Base-by-base conservation (phyloP, 2,888 invertebrate genomes). In the Dryadula phaetusa region DNA sequence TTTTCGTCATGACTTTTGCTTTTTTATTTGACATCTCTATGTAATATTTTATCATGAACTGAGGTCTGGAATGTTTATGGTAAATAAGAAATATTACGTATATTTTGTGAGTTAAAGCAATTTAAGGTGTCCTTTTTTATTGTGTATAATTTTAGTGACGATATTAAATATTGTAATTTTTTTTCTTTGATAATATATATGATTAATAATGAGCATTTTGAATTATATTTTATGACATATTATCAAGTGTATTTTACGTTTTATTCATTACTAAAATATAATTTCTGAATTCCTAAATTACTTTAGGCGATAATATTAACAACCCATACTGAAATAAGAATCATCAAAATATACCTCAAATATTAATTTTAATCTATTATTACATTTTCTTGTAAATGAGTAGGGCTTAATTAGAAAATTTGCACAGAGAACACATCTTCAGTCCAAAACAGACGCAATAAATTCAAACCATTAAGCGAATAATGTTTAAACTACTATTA, bases 1-100 rank as follows among this genome's bases (percentile, higher is more conserved):
- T 70, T 70, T 60, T 63, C 64, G 61, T 66, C 65, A 52, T 61
- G 46, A 66, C 44, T 62, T 40, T 64, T 40, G 34, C n/a, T 63
- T 66, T 66, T 69, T 66, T 63, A 56, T 61, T 56, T 64, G 49
- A 64, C 63, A 60, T 61, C 62, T 22, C 40, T 32, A 46, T 52
- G 37, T 58, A 58, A 63, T 63, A 60, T 61, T 47, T 58, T 62
- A 66, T 62, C 28, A 58, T 18, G 28, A 10, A 56, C 58, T 62
- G 37, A 47, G 8, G 22, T 40, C 7, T n/a, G n/a, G 1, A 14
- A 20, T 25, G 34, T 49, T 49, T 58, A 64, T 58, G 40, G 14
- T 49, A 49, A 58, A 64, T 34, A 54, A 25, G 5, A 47, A 34
- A 28, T 52, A 28, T 52, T 10, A 16, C 16, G 16, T 52, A 16